Evolutionary conservation across 2,888 invertebrate genomes (phyloP), one percentile per base, ranked within the genome.

Genomic region (Drosophila buzzatii): DNA sequence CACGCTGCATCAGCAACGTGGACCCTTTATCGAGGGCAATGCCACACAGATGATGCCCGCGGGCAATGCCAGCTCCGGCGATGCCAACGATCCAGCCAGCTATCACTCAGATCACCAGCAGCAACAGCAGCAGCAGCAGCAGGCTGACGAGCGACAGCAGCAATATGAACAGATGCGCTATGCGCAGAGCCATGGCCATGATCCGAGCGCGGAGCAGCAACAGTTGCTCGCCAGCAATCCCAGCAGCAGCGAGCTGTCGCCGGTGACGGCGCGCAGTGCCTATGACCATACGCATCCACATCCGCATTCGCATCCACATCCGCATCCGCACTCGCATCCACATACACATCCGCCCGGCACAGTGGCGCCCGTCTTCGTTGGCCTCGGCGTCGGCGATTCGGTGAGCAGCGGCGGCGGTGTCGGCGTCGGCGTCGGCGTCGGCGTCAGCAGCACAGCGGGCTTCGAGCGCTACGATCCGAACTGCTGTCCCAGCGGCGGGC

Each of bases 391-490:
- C 18, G 53, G 55, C 12, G 55, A 53, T 4, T 23, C 39, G 3
- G 56, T 91, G 0, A 56, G 62, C 86, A 7, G 44, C 33, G 58
- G 45, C 12, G 55, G 41, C n/a, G 45, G 74, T 0, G 70, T 70
- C 12, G 55, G 82, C 6, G 37, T 23, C 33, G 58, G 45, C 12
- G 55, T 27, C n/a, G 45, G 74, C 0, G 74, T 70, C 12, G 55
- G 82, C 7, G 37, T 69, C 1, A 69, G 74, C 12, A 51, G 82
- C 37, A 93, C 94, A 1, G 93, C 95, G 0, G 95, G 95, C 6
- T 95, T 95, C 85, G 95, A 95, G 79, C 93, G 96, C 47, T 96
- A 96, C 92, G 96, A 96, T 86, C 93, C 94, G 2, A 94, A 93
- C 6, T 93, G 93, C 62, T 85, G 85, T 44, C 84, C 87, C 61